phyloP scores from a whole-genome alignment of 1,140 invertebrate genomes.

The Eubasilissa regina region DNA sequence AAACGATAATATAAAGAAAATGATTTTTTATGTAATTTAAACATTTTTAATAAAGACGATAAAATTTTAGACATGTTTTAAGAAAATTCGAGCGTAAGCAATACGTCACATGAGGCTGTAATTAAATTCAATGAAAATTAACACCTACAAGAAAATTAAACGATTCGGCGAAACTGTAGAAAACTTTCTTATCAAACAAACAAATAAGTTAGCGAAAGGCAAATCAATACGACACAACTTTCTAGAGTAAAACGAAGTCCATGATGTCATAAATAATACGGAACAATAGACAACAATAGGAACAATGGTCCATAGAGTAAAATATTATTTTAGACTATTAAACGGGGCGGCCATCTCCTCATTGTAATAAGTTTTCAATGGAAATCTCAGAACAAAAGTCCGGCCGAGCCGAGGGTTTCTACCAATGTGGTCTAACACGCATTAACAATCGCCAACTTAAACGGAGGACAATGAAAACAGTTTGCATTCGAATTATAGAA shows the following conservation, averaged over 20 bases:
- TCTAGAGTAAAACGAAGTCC: constrained; percentile 44
- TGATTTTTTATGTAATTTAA: no score
- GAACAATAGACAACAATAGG: constrained; percentile 52
- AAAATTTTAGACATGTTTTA: no score
- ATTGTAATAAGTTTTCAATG: constrained; percentile 60
- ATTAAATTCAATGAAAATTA: not conserved
- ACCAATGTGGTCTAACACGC: constrained; percentile 7
- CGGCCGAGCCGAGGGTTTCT: constrained; percentile 34
- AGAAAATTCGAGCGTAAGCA: no score
- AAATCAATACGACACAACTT: constrained; percentile 45
- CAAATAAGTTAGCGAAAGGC: constrained; percentile 15
- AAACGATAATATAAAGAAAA: no score
- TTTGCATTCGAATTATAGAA: constrained; percentile 24
- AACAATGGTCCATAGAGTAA: constrained; percentile 50
- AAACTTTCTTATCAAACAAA: constrained; percentile 40
- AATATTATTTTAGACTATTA: constrained; percentile 60
- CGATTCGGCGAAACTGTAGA: not conserved
- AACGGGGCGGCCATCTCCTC: constrained; percentile 53
- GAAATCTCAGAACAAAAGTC: constrained; percentile 50
- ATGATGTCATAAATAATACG: constrained; percentile 50
- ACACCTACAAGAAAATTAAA: not conserved
- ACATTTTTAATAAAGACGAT: no score
- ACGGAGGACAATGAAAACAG: constrained; percentile 18
- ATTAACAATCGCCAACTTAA: constrained; percentile 39
- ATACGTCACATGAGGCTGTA: no score